Evolutionary conservation across 2,113 vertebrate genomes (phyloP).

Genomic region (Cochlearius cochlearius): DNA sequence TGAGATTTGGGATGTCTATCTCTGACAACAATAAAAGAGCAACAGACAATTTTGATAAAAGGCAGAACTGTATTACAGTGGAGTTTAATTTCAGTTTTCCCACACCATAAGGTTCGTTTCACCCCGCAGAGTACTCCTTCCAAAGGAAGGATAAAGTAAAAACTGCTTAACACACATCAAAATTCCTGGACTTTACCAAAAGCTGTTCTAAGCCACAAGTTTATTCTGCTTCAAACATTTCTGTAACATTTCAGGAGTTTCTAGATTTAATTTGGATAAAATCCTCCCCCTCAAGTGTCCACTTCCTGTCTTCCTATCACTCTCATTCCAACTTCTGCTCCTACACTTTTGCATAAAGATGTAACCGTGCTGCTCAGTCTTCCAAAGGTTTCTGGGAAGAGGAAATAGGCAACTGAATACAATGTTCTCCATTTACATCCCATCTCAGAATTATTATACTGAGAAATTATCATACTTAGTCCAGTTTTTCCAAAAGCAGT

Average conservation of each 20-base stretch:
- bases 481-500: not conserved
- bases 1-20: not conserved
- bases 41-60: not conserved
- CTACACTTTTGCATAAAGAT: not conserved
- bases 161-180: not conserved
- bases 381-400: not conserved
- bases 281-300: not conserved
- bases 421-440: not conserved
- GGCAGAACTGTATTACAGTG: not conserved
- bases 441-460: not conserved
- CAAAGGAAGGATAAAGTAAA: not conserved
- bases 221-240: not conserved
- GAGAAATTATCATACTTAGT: not conserved
- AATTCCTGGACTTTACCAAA: not conserved
- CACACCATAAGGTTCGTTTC: not conserved
- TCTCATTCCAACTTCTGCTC: not conserved
- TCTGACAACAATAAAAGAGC: not conserved
- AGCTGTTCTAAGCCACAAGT: not conserved
- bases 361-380: not conserved
- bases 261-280: not conserved
- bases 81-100: not conserved
- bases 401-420: not conserved
- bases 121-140: not conserved
- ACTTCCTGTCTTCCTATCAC: not conserved
- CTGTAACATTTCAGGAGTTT: not conserved